Evolutionary conservation across 1,140 invertebrate genomes (phyloP).

Genomic region (Trichonephila clavata): DNA sequence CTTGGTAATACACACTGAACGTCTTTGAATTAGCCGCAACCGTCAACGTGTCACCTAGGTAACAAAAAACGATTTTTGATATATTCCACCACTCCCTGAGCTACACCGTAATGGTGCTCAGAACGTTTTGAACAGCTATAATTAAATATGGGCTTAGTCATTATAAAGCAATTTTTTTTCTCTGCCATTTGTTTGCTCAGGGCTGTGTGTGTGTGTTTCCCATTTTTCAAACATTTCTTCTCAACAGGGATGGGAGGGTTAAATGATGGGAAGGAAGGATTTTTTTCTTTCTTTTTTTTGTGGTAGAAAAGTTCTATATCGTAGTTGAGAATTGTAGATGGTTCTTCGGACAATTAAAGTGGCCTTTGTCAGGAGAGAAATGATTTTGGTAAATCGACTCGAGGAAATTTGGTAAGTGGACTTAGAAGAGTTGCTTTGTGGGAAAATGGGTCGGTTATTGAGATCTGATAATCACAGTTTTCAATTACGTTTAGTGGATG

Average conservation of each 20-base stretch:
- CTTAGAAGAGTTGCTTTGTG: not conserved
- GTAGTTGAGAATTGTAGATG: not conserved
- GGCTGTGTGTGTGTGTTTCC: constrained; percentile 5
- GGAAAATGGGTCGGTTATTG: not conserved
- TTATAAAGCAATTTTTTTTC: constrained; percentile 32
- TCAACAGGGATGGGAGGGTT: not conserved
- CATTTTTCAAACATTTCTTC: constrained; percentile 58
- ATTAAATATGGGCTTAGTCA: constrained; percentile 48
- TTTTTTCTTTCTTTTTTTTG: not conserved
- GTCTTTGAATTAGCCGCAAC: not conserved
- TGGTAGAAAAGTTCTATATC: not conserved
- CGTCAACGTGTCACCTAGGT: not conserved
- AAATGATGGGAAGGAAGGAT: not conserved
- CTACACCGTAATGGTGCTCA: not conserved
- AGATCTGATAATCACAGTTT: not conserved
- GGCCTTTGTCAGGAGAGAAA: not conserved
- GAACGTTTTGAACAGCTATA: constrained; percentile 33
- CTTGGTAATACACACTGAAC: not conserved
- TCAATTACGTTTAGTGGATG: not conserved
- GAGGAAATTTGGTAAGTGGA: not conserved
- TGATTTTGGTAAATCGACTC: not conserved
- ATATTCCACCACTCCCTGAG: constrained; percentile 36
- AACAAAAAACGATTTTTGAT: not conserved
- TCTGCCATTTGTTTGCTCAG: constrained; percentile 44
- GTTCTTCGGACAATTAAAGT: not conserved